These are phyloP conservation scores for Zygothrica quintamaculata DNA, from an alignment of 2,888 invertebrate genomes.

Conservation along the genomic window DNA sequence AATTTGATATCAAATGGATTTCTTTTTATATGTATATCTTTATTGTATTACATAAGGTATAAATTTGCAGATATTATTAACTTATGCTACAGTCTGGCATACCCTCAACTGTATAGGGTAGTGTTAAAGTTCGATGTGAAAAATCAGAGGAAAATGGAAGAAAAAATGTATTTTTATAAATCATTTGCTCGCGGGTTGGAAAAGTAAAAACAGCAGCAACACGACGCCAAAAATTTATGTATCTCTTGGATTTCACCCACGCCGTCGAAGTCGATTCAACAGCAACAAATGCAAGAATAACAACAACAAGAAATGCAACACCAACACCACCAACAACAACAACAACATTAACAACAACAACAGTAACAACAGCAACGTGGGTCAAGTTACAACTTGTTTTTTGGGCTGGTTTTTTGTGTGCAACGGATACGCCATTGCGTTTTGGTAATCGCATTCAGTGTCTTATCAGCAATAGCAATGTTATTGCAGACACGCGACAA, in stretches of 20 bases:
- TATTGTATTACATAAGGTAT: no score
- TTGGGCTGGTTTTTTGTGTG: constrained; percentile 34
- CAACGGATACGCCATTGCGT: constrained; percentile 42
- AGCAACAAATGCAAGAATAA: constrained; percentile 16
- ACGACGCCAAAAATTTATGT: constrained; percentile 66
- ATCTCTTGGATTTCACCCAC: constrained; percentile 76
- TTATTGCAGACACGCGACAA: constrained; percentile 48
- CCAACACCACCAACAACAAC: constrained; percentile 26
- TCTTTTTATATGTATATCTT: no score
- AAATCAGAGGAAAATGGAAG: constrained; percentile 30
- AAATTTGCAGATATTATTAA: no score
- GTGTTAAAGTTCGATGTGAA: constrained; percentile 31
- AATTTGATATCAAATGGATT: no score
- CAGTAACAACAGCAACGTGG: constrained; percentile 41
- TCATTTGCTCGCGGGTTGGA: constrained; percentile 66
- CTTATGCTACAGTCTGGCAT: background rate
- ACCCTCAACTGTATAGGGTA: constrained; percentile 40
- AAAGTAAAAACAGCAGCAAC: constrained; percentile 73
- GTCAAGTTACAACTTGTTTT: constrained; percentile 66
- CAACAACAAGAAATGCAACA: constrained; percentile 16
- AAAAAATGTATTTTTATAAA: constrained; percentile 50
- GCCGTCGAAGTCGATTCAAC: constrained; percentile 59
- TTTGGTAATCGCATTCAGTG: constrained; percentile 52
- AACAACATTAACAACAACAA: constrained; percentile 2
- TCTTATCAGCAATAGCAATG: constrained; percentile 50